Evolutionary conservation across 2,888 invertebrate species (phyloP).

Genomic region (Aphidius colemani): DNA sequence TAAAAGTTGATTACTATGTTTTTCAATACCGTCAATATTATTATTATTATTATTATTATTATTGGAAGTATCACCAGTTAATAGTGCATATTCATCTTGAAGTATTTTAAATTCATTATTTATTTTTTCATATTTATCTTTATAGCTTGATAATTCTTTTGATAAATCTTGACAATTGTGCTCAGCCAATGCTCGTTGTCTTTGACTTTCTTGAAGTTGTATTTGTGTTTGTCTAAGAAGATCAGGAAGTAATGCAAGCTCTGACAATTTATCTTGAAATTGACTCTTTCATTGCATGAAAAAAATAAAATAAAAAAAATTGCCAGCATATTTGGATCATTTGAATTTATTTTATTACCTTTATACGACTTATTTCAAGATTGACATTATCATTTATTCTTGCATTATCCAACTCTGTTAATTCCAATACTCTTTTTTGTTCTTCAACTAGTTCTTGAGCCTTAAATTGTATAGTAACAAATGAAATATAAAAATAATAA

Average conservation of each 20-base stretch:
- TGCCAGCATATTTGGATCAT: too few relatives aligned
- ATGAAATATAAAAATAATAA: background rate
- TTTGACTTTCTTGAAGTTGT: constrained; percentile 72
- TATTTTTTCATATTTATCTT: constrained; percentile 64
- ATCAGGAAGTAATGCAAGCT: constrained; percentile 72
- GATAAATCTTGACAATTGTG: constrained; percentile 70
- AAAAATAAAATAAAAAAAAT: too few relatives aligned
- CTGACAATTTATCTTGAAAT: constrained; percentile 75
- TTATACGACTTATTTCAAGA: constrained; percentile 72
- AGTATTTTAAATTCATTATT: constrained; percentile 51
- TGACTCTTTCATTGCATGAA: too few relatives aligned
- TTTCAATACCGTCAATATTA: constrained; percentile 57
- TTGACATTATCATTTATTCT: constrained; percentile 74
- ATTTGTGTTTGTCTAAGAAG: constrained; percentile 71
- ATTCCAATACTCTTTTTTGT: constrained; percentile 70
- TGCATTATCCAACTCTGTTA: constrained; percentile 75
- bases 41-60: constrained; percentile 34
- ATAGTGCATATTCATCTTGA: constrained; percentile 43
- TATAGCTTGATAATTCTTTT: constrained; percentile 67
- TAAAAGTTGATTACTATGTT: constrained; percentile 62
- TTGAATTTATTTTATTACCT: too few relatives aligned
- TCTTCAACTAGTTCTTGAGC: constrained; percentile 75
- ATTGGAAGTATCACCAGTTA: constrained; percentile 40
- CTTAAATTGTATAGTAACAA: constrained; percentile 48
- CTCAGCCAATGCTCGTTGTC: constrained; percentile 70